Evolutionary conservation across 2,888 invertebrate species (phyloP).

Genomic region (Ceratothoa steindachneri): DNA sequence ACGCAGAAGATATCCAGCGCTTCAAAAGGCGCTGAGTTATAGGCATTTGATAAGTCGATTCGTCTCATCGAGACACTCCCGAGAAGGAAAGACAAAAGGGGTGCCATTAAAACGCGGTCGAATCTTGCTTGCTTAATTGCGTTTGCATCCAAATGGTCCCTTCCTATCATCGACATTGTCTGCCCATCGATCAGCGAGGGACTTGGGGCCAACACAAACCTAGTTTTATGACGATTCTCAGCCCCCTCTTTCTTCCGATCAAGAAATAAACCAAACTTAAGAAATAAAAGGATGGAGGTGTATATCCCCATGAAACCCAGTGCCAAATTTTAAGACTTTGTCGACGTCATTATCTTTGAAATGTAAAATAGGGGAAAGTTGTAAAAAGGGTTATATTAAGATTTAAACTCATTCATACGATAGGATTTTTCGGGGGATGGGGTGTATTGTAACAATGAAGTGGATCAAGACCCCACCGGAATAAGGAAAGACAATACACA

Average conservation of each 20-base stretch:
- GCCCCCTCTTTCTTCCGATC: not conserved
- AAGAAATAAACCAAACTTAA: not conserved
- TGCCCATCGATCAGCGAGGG: slow-evolving; percentile 28
- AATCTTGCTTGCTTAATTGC: slow-evolving; percentile 29
- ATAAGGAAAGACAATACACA: too few relatives aligned
- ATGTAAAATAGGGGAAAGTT: too few relatives aligned
- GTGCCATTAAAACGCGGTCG: slow-evolving; percentile 22
- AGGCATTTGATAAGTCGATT: not conserved
- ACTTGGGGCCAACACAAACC: too few relatives aligned
- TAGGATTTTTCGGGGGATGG: not conserved
- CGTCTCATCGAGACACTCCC: not conserved
- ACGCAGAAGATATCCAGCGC: not conserved
- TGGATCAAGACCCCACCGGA: too few relatives aligned
- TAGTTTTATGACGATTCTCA: not conserved
- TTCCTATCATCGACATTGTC: slow-evolving; percentile 40
- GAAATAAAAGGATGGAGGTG: not conserved
- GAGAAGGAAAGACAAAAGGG: slow-evolving; percentile 2
- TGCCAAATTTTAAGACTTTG: not conserved
- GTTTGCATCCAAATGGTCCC: slow-evolving; percentile 38
- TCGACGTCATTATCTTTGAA: not conserved
- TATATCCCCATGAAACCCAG: not conserved
- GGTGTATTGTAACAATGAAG: too few relatives aligned
- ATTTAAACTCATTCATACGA: not conserved
- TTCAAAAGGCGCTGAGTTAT: not conserved
- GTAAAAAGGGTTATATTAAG: not conserved